Percentiles rank a stretch among this genome's conserved stretches.
These are phyloP conservation scores for Macroglossus sobrinus DNA, from an alignment of 2,113 vertebrate species.

Conservation along the genomic window DNA sequence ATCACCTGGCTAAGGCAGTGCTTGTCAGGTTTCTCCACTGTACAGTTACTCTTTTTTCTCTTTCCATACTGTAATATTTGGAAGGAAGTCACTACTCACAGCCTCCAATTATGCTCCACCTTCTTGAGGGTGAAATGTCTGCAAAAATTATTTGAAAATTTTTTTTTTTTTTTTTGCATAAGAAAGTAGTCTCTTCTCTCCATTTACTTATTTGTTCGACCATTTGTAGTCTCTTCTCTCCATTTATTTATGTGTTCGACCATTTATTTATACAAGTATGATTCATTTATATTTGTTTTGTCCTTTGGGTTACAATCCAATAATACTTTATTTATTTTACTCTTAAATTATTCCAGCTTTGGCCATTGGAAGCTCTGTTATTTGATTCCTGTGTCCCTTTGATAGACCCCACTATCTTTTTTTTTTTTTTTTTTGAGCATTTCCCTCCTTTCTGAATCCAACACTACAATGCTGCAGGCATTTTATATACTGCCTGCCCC, in stretches of 20 bases:
- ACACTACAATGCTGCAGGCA: background rate
- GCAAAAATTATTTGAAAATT: background rate
- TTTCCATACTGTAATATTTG: background rate
- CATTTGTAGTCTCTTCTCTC: background rate
- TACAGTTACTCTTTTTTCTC: fast-evolving
- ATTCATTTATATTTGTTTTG: background rate
- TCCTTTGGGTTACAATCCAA: slow-evolving; percentile 4
- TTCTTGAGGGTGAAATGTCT: background rate
- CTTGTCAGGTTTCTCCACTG: background rate
- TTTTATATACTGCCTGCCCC: background rate
- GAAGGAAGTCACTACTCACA: background rate
- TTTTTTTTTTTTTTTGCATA: background rate
- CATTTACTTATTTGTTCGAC: background rate
- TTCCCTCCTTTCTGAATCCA: background rate
- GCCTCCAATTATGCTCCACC: background rate
- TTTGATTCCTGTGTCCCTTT: background rate
- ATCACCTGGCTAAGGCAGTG: background rate
- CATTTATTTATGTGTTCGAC: background rate
- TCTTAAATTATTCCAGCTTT: background rate
- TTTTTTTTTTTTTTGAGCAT: background rate
- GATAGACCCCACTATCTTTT: background rate
- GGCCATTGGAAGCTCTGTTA: background rate
- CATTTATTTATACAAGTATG: background rate
- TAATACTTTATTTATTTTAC: background rate
- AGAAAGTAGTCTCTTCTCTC: background rate